Base-by-base conservation (phyloP, 2,113 vertebrate genomes). In the Bos indicus region DNA sequence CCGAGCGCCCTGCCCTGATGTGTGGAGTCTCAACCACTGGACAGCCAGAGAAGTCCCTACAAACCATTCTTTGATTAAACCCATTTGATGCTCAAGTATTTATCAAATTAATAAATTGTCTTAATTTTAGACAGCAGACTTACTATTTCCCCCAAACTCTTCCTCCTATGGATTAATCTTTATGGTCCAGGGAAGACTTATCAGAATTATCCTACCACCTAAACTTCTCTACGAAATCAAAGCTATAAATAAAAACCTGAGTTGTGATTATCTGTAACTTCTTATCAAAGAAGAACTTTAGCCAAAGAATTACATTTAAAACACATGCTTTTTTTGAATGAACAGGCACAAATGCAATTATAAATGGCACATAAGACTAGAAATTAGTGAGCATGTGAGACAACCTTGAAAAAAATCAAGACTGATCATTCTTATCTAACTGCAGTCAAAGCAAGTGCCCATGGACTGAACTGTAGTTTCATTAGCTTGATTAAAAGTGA, bases 401-500 rank as follows among this genome's bases (percentile, higher is more conserved):
- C 36, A 92, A 80, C 77, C 81, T 80, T 89, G 62, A 59, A 92
- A 88, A 97, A 97, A 97, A 78, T 95, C 97, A 94, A 83, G 91
- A 59, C 4, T 93, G 82, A 94, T 74, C 77, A 46, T 81, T 97
- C 77, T 90, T 78, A 17, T 89, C 81, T 97, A 89, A 88, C 77
- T 91, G 12, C 57, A 74, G 77, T 94, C 83, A 93, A 30, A 88
- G 74, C 87, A 91, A 97, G 17, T 96, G 64, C 85, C 92, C 81
- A 84, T 26, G 82, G 88, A 94, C 97, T 54, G 30, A 89, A 82
- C n/a, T 93, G n/a, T 40, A 91, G 40, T 95, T 89, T 97, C 92
- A 96, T 96, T 95, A 93, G 91, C 91, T 93, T 96, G 94, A 97
- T 98, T 95, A 95, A 89, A 97, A 97, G 94, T 91, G 81, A 98